These are phyloP conservation scores for Scaptomyza reducta DNA, from an alignment of 2,888 invertebrate species.

Conservation along the genomic window DNA sequence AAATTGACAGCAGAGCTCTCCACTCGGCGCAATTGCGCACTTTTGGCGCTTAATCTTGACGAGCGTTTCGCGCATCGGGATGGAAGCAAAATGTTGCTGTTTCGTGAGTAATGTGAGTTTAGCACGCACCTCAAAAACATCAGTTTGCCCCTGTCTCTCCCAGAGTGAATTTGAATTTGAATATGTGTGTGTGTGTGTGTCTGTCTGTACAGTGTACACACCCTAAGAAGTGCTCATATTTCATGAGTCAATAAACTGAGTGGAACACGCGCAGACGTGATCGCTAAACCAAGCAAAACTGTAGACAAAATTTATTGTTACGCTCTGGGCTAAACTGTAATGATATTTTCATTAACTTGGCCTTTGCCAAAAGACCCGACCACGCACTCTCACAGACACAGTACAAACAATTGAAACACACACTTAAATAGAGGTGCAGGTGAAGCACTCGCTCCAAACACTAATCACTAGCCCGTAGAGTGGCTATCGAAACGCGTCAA, in stretches of 20 bases:
- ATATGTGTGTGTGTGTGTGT: background rate
- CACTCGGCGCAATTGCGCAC: conserved; percentile 55
- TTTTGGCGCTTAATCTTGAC: conserved; percentile 68
- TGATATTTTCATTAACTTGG: conserved; percentile 80
- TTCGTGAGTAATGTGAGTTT: conserved; percentile 73
- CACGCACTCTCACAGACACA: conserved; percentile 49
- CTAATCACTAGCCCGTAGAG: conserved; percentile 66
- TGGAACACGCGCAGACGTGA: conserved; percentile 53
- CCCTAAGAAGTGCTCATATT: conserved; percentile 77
- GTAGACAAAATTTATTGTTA: conserved; percentile 56
- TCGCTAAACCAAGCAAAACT: conserved; percentile 17
- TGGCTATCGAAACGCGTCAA: conserved; percentile 73
- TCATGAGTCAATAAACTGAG: conserved; percentile 76
- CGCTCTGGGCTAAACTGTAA: conserved; percentile 74
- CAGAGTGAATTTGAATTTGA: background rate
- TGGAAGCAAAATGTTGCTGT: conserved; percentile 40
- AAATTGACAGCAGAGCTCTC: conserved; percentile 69
- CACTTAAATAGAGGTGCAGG: conserved; percentile 56
- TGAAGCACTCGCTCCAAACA: conserved; percentile 45
- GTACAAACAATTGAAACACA: conserved; percentile 54
- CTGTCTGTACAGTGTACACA: conserved; percentile 53
- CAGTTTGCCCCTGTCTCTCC: conserved; percentile 19
- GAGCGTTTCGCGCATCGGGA: conserved; percentile 24
- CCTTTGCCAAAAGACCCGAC: conserved; percentile 70
- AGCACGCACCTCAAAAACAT: conserved; percentile 66